A percentile compares a stretch with the other conserved stretches of the same genome.
Conservation (phyloP, 2,888 invertebrate genomes). For the Psococerastis gibbosa region DNA sequence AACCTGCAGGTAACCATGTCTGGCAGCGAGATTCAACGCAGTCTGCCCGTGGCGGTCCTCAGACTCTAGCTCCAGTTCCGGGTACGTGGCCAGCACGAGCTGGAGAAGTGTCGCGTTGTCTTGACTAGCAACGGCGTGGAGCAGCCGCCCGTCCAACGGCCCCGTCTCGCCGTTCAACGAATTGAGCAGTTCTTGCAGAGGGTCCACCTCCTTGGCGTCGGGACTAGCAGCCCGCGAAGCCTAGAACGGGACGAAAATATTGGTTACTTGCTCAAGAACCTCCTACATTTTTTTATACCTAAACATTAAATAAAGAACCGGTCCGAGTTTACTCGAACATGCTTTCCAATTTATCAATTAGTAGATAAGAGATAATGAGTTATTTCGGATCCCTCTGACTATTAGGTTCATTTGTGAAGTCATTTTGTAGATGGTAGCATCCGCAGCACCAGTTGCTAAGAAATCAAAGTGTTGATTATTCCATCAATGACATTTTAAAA, state of each 20-base stretch:
- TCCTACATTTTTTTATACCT: not conserved
- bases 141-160: slow-evolving; percentile 40
- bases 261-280: not conserved
- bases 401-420: no score
- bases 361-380: no score
- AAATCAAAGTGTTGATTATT: no score
- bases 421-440: no score
- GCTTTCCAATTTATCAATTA: no score
- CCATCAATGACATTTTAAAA: no score
- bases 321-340: no score
- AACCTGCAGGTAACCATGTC: slow-evolving; percentile 54
- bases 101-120: slow-evolving; percentile 50
- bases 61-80: slow-evolving; percentile 36
- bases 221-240: slow-evolving; percentile 26
- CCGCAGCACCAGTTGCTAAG: no score
- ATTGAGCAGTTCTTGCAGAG: slow-evolving; percentile 27
- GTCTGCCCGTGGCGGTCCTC: slow-evolving; percentile 67
- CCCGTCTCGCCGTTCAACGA: slow-evolving; percentile 25
- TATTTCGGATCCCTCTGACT: no score
- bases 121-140: slow-evolving; percentile 57
- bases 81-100: slow-evolving; percentile 38
- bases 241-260: slow-evolving; percentile 16
- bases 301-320: no score
- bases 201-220: slow-evolving; percentile 25
- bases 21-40: slow-evolving; percentile 66